phyloP scores from a whole-genome alignment of 2,888 invertebrate genomes.

The Harpalus rubripes region DNA sequence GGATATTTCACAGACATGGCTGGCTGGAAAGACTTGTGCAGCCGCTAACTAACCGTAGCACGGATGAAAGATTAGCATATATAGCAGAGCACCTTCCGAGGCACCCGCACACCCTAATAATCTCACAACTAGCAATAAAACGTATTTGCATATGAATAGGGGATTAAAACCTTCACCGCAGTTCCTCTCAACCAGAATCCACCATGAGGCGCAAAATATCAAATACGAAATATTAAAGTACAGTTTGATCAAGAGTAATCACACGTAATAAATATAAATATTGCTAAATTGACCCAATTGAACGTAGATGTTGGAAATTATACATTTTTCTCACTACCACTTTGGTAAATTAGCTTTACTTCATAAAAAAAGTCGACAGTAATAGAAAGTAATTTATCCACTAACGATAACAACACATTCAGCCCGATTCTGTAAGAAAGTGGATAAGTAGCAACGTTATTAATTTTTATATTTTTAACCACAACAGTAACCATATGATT shows the following conservation, averaged over 20 bases:
- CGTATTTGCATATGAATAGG: slow-evolving; percentile 77
- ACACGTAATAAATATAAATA: too few species aligned
- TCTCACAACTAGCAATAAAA: slow-evolving; percentile 77
- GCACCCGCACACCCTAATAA: slow-evolving; percentile 72
- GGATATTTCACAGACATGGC: slow-evolving; percentile 10
- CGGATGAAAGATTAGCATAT: slow-evolving; percentile 74
- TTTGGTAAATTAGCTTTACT: too few species aligned
- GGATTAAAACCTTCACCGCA: slow-evolving; percentile 75
- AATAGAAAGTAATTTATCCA: too few species aligned
- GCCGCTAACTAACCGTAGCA: slow-evolving; percentile 70
- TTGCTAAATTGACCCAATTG: too few species aligned
- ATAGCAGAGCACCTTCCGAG: slow-evolving; percentile 70
- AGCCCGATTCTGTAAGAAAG: too few species aligned
- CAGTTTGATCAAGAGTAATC: background rate
- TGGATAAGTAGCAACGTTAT: too few species aligned
- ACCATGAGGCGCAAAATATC: background rate
- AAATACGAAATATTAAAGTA: background rate
- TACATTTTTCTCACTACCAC: too few species aligned
- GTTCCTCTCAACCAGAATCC: slow-evolving; percentile 1
- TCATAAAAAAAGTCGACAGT: too few species aligned
- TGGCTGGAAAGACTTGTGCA: slow-evolving; percentile 39
- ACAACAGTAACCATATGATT: too few species aligned
- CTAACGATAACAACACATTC: too few species aligned
- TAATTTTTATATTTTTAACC: too few species aligned
- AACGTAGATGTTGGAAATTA: too few species aligned